These are phyloP conservation scores for Muschampia plurimacula DNA, from an alignment of 2,888 invertebrate species.

Conservation along the genomic window DNA sequence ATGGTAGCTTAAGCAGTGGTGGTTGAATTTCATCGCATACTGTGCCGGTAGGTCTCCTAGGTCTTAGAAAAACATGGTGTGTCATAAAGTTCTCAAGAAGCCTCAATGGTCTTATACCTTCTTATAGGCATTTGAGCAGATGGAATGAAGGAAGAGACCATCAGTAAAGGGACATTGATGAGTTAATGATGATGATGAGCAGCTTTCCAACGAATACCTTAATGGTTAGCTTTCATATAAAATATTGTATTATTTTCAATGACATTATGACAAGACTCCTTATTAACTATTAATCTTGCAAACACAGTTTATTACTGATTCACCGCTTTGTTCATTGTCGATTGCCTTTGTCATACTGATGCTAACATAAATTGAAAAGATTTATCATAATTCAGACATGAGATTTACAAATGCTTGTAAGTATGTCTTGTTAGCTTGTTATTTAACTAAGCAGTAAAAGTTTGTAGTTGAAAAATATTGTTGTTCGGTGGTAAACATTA, in stretches of 20 bases:
- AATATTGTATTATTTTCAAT: too few relatives aligned
- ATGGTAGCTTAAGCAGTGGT: too few relatives aligned
- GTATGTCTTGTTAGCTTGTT: not conserved
- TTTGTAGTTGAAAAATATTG: not conserved
- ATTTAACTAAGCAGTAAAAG: not conserved
- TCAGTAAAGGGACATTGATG: too few relatives aligned
- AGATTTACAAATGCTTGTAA: not conserved
- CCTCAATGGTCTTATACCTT: too few relatives aligned
- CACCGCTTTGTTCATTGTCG: conserved; percentile 3
- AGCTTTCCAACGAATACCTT: not conserved
- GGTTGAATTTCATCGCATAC: too few relatives aligned
- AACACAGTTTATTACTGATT: conserved; percentile 7
- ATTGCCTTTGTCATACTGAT: conserved; percentile 6
- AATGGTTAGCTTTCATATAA: not conserved
- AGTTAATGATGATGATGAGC: not conserved
- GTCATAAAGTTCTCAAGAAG: too few relatives aligned
- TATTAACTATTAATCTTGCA: conserved; percentile 8
- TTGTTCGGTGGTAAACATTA: not conserved
- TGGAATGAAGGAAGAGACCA: too few relatives aligned
- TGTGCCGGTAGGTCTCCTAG: too few relatives aligned
- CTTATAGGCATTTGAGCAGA: too few relatives aligned
- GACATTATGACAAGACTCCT: not conserved
- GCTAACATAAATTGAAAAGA: not conserved
- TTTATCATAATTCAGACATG: not conserved
- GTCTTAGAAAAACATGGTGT: too few relatives aligned